Percentiles rank a stretch among this genome's conserved stretches.
phyloP scores from a whole-genome alignment of 2,888 invertebrate genomes.

The Phanerotoma sp. region DNA sequence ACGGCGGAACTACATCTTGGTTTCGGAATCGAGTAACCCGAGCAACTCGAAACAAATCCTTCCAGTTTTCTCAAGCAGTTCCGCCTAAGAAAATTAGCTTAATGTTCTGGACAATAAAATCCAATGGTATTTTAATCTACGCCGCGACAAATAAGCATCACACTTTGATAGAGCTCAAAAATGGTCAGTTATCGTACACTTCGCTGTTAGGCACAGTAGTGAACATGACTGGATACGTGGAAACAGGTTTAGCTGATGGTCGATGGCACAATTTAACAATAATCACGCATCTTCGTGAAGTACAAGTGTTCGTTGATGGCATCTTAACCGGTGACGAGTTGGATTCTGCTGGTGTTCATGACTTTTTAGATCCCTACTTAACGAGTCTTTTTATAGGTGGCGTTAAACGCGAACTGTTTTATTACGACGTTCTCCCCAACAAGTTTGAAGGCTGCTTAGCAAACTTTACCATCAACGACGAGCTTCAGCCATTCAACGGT shows the following conservation, averaged over 20 bases:
- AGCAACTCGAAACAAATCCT: conserved; percentile 36
- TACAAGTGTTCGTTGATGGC: conserved; percentile 73
- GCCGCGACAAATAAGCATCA: conserved; percentile 86
- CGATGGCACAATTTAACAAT: conserved; percentile 88
- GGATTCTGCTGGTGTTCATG: conserved; percentile 83
- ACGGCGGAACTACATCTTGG: conserved; percentile 75
- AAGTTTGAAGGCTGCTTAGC: conserved; percentile 88
- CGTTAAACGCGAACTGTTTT: conserved; percentile 65
- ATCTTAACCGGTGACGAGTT: conserved; percentile 78
- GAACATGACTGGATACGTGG: conserved; percentile 75
- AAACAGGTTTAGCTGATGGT: conserved; percentile 72
- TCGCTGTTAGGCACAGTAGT: conserved; percentile 78
- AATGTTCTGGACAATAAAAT: conserved; percentile 76
- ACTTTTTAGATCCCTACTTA: conserved; percentile 89
- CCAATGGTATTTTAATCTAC: conserved; percentile 80
- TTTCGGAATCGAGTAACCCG: conserved; percentile 40
- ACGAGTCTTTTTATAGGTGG: conserved; percentile 81
- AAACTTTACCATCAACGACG: conserved; percentile 85
- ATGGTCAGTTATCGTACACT: conserved; percentile 76
- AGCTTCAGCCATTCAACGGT: conserved; percentile 87
- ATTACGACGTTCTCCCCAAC: conserved; percentile 59
- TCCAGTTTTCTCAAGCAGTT: conserved; percentile 41
- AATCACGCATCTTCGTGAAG: conserved; percentile 68
- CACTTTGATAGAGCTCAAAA: conserved; percentile 76
- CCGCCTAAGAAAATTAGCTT: conserved; percentile 76